These are phyloP conservation scores for Cephalopachus bancanus DNA, from an alignment of 2,797 vertebrate species.

Conservation along the genomic window DNA sequence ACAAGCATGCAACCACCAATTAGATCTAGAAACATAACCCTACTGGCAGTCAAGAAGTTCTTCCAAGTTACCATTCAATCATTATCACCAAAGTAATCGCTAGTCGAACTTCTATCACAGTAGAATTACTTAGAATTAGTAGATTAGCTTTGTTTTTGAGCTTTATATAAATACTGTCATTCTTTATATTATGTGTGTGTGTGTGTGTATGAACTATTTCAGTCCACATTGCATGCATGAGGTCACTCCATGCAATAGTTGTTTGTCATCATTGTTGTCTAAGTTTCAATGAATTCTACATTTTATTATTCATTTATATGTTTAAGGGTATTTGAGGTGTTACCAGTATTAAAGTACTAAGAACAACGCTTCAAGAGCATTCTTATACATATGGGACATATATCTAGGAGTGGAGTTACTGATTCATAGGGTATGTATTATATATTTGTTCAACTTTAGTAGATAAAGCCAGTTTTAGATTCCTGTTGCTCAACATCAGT, in stretches of 20 bases:
- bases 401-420: neutral
- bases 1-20: neutral
- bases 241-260: neutral
- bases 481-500: neutral
- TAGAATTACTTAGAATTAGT: no score
- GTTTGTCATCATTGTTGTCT: neutral
- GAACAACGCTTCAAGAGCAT: neutral
- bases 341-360: neutral
- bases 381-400: neutral
- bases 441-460: neutral
- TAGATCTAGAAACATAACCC: slow-evolving; percentile 26
- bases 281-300: neutral
- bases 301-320: neutral
- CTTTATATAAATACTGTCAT: neutral
- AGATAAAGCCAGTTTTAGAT: neutral
- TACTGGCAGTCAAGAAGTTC: neutral
- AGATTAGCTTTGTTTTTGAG: slow-evolving; percentile 38
- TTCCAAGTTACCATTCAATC: neutral
- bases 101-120: neutral
- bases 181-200: neutral
- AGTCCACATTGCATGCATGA: neutral
- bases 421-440: neutral
- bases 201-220: neutral
- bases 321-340: neutral
- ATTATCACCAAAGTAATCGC: neutral